These are phyloP conservation scores for Rhinoraja longicauda DNA, from an alignment of 2,797 vertebrate species.

Conservation along the genomic window DNA sequence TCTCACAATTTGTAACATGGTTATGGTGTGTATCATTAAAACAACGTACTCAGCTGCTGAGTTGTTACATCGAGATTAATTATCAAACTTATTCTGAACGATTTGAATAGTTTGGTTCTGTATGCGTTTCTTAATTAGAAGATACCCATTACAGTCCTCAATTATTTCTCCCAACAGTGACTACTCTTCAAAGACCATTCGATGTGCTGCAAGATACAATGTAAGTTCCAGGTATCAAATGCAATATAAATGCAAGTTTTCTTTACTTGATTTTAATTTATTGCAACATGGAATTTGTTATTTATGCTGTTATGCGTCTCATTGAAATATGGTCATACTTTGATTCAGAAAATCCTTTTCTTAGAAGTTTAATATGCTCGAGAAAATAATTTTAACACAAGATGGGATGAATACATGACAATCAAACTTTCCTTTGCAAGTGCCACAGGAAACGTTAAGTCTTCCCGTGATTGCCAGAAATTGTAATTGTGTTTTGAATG, in stretches of 20 bases:
- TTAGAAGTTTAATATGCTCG: background rate
- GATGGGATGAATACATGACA: background rate
- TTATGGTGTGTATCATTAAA: background rate
- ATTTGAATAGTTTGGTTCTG: background rate
- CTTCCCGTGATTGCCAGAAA: background rate
- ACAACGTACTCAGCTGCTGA: background rate
- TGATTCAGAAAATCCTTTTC: background rate
- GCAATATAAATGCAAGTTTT: too few relatives aligned
- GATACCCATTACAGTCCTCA: background rate
- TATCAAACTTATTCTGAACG: background rate
- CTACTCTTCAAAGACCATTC: too few relatives aligned
- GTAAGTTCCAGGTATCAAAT: too few relatives aligned
- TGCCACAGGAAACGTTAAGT: background rate
- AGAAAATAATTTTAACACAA: background rate
- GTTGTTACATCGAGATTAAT: too few relatives aligned
- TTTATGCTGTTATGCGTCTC: background rate
- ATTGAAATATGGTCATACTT: background rate
- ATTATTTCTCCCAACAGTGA: background rate
- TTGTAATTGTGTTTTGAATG: slow-evolving; percentile 21
- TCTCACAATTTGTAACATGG: background rate
- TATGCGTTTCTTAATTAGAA: background rate
- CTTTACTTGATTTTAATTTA: background rate
- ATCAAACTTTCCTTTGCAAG: background rate
- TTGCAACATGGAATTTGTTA: background rate
- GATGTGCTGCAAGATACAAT: too few relatives aligned